Conservation (phyloP, 2,797 vertebrate genomes). For the Clamator glandarius region DNA sequence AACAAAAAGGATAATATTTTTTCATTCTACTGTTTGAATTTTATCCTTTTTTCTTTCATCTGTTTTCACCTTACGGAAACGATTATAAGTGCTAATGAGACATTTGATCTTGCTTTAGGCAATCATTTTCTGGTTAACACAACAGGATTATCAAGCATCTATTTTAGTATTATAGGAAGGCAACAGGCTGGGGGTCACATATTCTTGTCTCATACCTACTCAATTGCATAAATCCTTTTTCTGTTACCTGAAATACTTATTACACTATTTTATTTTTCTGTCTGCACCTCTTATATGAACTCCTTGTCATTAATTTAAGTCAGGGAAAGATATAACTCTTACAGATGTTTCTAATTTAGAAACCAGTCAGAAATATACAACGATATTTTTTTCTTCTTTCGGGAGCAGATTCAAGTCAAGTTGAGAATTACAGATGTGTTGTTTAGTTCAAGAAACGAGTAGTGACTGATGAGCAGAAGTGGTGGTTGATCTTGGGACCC, state of each 20-base stretch:
- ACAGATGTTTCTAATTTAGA: constrained; percentile 80
- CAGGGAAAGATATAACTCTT: constrained; percentile 68
- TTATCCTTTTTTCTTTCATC: constrained; percentile 52
- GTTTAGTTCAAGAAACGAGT: constrained; percentile 70
- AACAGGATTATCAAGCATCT: constrained; percentile 16
- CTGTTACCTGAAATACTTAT: constrained; percentile 58
- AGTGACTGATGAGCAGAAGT: constrained; percentile 75
- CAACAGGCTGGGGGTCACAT: not conserved
- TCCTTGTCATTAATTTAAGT: constrained; percentile 62
- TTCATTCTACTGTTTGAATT: constrained; percentile 18
- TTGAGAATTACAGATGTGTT: constrained; percentile 67
- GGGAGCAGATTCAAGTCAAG: constrained; percentile 71
- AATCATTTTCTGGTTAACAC: constrained; percentile 55
- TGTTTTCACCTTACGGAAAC: constrained; percentile 62
- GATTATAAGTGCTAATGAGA: constrained; percentile 68
- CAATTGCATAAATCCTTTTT: not conserved
- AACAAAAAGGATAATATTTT: constrained; percentile 21
- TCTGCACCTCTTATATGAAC: constrained; percentile 44
- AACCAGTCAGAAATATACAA: constrained; percentile 54
- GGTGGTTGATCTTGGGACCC: constrained; percentile 70
- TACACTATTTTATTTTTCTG: constrained; percentile 58
- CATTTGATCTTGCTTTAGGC: constrained; percentile 61
- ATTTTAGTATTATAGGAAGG: constrained; percentile 19
- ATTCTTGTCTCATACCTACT: not conserved
- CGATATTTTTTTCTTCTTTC: constrained; percentile 47